Evolutionary conservation across 2,888 invertebrate genomes (phyloP), one percentile per base, ranked within the genome.

Genomic region (Drosophila greeni): DNA sequence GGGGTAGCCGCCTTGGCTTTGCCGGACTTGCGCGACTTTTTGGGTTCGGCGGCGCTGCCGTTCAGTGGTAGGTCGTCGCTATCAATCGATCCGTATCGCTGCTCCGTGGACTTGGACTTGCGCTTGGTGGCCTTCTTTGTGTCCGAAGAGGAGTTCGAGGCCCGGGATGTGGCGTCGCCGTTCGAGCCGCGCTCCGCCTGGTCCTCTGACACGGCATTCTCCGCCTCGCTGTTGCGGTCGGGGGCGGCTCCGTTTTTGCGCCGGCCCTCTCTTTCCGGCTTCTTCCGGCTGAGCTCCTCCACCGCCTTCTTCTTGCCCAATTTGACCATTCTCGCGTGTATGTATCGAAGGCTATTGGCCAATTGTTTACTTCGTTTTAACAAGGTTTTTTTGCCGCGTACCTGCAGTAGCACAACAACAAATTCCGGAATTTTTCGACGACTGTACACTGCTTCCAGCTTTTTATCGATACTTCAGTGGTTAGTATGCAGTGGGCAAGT

Each of bases 231-330:
- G 1, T 59, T 73, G 53, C 65, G 71, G 23, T 52, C 64, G 31
- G 42, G 53, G 51, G 39, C 69, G 54, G 52, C 48, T 24, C 73
- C 69, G 36, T 76, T 48, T 81, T 81, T 14, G 81, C 76, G 68
- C 81, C 86, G 73, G 86, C 79, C 56, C 75, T 33, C 73, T 69
- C 59, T 82, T 29, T 75, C 77, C 11, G 82, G 65, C 73, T 86
- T 87, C 56, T 79, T 86, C 57, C 86, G 87, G 68, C 78, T 77
- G 26, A 81, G 64, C 37, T 71, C 82, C 59, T 86, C 85, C 20
- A 82, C 76, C 36, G 83, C 71, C 73, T 87, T 87, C 53, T 83
- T 87, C 67, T 87, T 88, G 43, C 87, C 86, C 29, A 85, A 72
- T 61, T 87, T 84, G 14, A 82, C 87, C 87, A 87, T 42, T 3